A percentile compares a stretch with the other conserved stretches of the same genome.
phyloP scores from a whole-genome alignment of 1,140 invertebrate species.

The Microvelia longipes region DNA sequence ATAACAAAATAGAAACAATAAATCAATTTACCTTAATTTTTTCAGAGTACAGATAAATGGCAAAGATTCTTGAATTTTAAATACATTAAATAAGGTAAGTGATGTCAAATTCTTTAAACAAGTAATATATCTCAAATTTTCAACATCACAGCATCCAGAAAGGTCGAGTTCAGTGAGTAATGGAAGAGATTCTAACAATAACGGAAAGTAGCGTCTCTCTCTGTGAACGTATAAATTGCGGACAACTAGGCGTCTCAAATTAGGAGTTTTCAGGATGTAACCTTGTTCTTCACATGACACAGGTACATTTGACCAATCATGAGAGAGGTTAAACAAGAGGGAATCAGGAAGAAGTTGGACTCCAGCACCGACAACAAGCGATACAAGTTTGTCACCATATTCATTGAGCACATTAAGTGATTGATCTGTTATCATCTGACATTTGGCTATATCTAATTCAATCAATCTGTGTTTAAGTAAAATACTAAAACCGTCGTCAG shows the following conservation, averaged over 20 bases:
- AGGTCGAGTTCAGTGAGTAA: constrained; percentile 62
- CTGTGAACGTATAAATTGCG: constrained; percentile 34
- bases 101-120: constrained; percentile 41
- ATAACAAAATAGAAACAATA: neutral
- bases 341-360: constrained; percentile 18
- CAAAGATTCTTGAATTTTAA: constrained; percentile 16
- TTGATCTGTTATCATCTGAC: constrained; percentile 42
- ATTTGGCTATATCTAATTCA: constrained; percentile 56
- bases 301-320: constrained; percentile 7
- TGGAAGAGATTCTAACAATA: constrained; percentile 40
- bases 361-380: constrained; percentile 28
- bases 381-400: constrained; percentile 27
- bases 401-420: constrained; percentile 42
- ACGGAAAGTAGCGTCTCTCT: constrained; percentile 34
- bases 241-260: constrained; percentile 45
- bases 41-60: constrained; percentile 15
- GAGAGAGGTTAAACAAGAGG: constrained; percentile 3
- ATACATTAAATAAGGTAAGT: constrained; percentile 14
- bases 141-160: constrained; percentile 47
- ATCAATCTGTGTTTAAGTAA: constrained; percentile 52
- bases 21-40: constrained; percentile 31
- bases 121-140: constrained; percentile 38
- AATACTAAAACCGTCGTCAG: constrained; percentile 46
- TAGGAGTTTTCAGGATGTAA: constrained; percentile 45
- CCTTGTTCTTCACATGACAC: constrained; percentile 27